These are phyloP conservation scores for Cartodere bifasciata DNA, from an alignment of 2,888 invertebrate species.

Conservation along the genomic window DNA sequence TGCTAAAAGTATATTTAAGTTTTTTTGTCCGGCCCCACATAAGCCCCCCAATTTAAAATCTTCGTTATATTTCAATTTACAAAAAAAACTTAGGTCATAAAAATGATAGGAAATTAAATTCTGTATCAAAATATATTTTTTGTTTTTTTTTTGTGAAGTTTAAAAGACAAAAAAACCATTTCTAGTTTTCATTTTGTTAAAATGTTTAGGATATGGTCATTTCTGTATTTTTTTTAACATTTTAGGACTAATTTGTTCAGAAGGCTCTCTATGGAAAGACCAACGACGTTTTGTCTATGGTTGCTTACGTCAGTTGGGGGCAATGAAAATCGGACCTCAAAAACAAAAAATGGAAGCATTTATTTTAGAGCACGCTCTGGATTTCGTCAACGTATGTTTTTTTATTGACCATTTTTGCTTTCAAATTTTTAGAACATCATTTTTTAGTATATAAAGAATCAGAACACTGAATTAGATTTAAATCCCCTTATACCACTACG, in stretches of 20 bases:
- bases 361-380: slow-evolving; percentile 47
- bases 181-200: too few relatives aligned
- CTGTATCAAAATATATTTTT: too few relatives aligned
- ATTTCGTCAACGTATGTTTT: slow-evolving; percentile 47
- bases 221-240: too few relatives aligned
- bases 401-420: slow-evolving; percentile 1
- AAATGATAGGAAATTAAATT: too few relatives aligned
- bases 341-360: slow-evolving; percentile 51
- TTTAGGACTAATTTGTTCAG: slow-evolving; percentile 70
- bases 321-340: slow-evolving; percentile 49
- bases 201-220: too few relatives aligned
- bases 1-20: too few relatives aligned
- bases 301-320: slow-evolving; percentile 63
- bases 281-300: slow-evolving; percentile 61
- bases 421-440: background rate
- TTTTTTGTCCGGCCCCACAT: too few relatives aligned
- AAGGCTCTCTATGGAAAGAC: slow-evolving; percentile 70
- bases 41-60: too few relatives aligned
- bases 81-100: too few relatives aligned
- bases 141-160: too few relatives aligned
- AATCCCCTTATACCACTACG: slow-evolving; percentile 44
- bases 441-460: background rate
- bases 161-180: too few relatives aligned
- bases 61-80: too few relatives aligned
- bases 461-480: slow-evolving; percentile 18